These are phyloP conservation scores for Otocyon megalotis DNA, from an alignment of 2,113 vertebrate species.

Conservation along the genomic window DNA sequence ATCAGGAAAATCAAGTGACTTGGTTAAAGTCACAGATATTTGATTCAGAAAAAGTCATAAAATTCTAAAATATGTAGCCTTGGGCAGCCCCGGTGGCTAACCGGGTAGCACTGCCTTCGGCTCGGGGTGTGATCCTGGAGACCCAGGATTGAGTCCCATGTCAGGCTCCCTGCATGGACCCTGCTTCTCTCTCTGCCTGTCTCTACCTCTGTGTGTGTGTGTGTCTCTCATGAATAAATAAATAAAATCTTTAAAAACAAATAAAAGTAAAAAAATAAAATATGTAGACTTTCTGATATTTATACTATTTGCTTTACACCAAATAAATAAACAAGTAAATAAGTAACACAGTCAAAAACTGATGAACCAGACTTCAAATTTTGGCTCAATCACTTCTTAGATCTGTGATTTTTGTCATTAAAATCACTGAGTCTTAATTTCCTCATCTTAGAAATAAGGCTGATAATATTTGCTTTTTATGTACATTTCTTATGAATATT, in stretches of 20 bases:
- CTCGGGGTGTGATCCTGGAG: too few relatives aligned
- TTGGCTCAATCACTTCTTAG: not conserved
- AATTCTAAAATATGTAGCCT: not conserved
- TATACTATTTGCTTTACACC: not conserved
- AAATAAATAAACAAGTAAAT: not conserved
- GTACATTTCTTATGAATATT: not conserved
- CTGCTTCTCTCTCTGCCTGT: too few relatives aligned
- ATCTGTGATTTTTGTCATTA: conserved; percentile 8
- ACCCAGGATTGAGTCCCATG: too few relatives aligned
- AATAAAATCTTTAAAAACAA: too few relatives aligned
- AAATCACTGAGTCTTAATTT: conserved; percentile 2
- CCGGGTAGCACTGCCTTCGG: too few relatives aligned
- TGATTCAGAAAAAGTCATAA: not conserved
- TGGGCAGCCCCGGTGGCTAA: not conserved
- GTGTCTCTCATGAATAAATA: too few relatives aligned
- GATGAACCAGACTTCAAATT: not conserved
- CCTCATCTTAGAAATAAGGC: not conserved
- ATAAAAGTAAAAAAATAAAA: not conserved
- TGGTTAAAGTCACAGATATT: not conserved
- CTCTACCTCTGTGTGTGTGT: too few relatives aligned
- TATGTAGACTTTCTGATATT: not conserved
- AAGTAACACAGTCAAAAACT: not conserved
- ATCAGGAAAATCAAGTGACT: not conserved
- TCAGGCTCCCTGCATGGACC: too few relatives aligned
- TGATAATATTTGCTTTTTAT: not conserved